Percentiles rank a stretch among this genome's conserved stretches.
Evolutionary conservation across 2,888 invertebrate species (phyloP).

Genomic region (Luperina nickerlii): DNA sequence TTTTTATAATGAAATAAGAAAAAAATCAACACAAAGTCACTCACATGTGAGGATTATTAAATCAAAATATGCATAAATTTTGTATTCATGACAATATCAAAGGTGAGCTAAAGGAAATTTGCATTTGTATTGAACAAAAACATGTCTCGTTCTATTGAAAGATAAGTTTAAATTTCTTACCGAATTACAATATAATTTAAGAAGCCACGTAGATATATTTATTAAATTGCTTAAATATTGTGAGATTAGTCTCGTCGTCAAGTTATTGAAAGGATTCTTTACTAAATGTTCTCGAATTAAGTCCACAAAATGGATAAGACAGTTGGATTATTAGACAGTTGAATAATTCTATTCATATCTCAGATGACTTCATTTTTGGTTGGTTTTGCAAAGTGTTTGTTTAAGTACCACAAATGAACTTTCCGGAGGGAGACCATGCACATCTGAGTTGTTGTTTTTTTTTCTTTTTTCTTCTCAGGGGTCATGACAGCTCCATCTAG

Average conservation of each 20-base stretch:
- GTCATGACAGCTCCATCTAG: neutral
- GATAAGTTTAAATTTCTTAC: slow-evolving; percentile 1
- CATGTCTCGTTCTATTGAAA: slow-evolving; percentile 7
- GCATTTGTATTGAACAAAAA: slow-evolving; percentile 52
- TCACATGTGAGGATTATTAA: slow-evolving; percentile 55
- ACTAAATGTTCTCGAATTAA: neutral
- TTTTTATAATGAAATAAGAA: slow-evolving; percentile 64
- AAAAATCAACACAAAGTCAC: slow-evolving; percentile 58
- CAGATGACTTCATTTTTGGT: too few relatives aligned
- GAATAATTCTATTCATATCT: neutral
- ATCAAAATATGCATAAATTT: slow-evolving; percentile 56
- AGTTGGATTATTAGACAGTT: neutral
- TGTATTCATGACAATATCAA: slow-evolving; percentile 48
- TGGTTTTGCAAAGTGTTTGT: neutral
- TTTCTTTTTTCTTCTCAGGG: neutral
- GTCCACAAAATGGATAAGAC: neutral
- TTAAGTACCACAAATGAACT: neutral
- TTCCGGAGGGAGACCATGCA: neutral
- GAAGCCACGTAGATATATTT: slow-evolving; percentile 2
- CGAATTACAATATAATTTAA: slow-evolving; percentile 20
- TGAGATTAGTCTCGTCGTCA: neutral
- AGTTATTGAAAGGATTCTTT: neutral
- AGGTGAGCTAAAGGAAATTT: slow-evolving; percentile 39
- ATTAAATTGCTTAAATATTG: neutral
- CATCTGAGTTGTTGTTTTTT: neutral